Base-by-base conservation (phyloP, 1,140 invertebrate species). In the Grapholita molesta region DNA sequence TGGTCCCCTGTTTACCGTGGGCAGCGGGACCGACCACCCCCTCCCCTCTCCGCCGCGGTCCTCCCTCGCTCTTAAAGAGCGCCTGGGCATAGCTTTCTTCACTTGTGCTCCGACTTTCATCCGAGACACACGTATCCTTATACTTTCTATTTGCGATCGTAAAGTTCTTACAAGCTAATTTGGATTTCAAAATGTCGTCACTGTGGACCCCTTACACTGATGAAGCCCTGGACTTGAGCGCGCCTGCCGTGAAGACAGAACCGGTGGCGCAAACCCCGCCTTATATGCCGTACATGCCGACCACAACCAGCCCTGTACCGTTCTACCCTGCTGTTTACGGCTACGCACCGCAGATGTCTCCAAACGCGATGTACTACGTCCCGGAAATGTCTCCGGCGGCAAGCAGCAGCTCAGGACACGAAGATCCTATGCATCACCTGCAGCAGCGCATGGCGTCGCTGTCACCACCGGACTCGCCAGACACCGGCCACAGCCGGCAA, bases 171-270 rank as follows among this genome's bases (percentile, higher is more conserved):
- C 3, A 4, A 38, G n/a, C 15, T 38, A n/a, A 5, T 38, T 38
- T 15, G n/a, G 35, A 6, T 38, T 38, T 3, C 9, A 8, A 5
- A 28, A 57, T 57, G 53, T 9, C 53, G 24, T 1, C 12, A 28
- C 67, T 68, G 18, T 68, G 67, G 67, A 68, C 67, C 6, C 67
- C 67, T 11, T 68, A 68, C 67, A 32, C 15, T 9, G 67, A 68
- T 6, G 67, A 24, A 28, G 35, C 67, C 11, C 12, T 67, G 66
- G 66, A 67, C 18, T 55, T 67, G 11, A 67, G 15, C 25, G 55
- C 33, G 24, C 7, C 64, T 15, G 32, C 18, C 64, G 1, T 32
- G 28, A 28, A 18, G 21, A 33, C 61, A 7, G 25, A 25, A 28
- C 66, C 24, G 48, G 66, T 25, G 30, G 23, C 33, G 5, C 42